Percentiles rank a stretch among this genome's conserved stretches.
phyloP scores from a whole-genome alignment of 2,113 vertebrate species.

The Scartelaos histophorus region DNA sequence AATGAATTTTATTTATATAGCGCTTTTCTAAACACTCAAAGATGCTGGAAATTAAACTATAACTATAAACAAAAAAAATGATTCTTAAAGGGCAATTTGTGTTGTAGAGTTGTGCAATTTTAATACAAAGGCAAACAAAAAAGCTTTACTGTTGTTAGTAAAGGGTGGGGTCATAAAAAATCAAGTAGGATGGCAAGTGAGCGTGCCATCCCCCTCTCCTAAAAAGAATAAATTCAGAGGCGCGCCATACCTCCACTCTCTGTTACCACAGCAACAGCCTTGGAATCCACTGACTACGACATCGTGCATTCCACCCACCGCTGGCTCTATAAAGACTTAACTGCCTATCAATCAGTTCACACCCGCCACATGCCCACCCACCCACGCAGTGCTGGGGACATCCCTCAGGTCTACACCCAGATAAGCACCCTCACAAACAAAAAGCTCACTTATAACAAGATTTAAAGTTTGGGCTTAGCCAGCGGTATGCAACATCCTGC shows the following conservation, averaged over 20 bases:
- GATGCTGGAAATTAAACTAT: no score
- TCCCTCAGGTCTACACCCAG: constrained; percentile 51
- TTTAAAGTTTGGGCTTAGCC: constrained; percentile 43
- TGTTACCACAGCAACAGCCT: constrained; percentile 84
- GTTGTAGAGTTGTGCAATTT: not conserved
- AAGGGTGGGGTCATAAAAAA: constrained; percentile 1
- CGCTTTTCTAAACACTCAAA: no score
- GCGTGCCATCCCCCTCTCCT: constrained; percentile 49
- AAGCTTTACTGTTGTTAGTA: not conserved
- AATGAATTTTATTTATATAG: no score
- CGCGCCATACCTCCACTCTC: constrained; percentile 71
- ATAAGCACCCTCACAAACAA: constrained; percentile 14
- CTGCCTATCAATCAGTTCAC: constrained; percentile 77
- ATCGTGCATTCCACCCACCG: constrained; percentile 73
- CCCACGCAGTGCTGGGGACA: constrained; percentile 66
- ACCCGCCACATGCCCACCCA: constrained; percentile 67
- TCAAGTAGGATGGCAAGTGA: constrained; percentile 55
- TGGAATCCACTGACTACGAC: constrained; percentile 75
- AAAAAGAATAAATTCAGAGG: constrained; percentile 47
- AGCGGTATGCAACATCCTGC: constrained; percentile 41
- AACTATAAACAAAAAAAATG: no score
- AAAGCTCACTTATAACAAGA: constrained; percentile 17
- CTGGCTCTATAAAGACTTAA: constrained; percentile 69
- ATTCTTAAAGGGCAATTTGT: not conserved
- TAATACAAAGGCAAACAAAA: not conserved